Conservation (phyloP, 2,888 invertebrate genomes). For the Macaria liturata region DNA sequence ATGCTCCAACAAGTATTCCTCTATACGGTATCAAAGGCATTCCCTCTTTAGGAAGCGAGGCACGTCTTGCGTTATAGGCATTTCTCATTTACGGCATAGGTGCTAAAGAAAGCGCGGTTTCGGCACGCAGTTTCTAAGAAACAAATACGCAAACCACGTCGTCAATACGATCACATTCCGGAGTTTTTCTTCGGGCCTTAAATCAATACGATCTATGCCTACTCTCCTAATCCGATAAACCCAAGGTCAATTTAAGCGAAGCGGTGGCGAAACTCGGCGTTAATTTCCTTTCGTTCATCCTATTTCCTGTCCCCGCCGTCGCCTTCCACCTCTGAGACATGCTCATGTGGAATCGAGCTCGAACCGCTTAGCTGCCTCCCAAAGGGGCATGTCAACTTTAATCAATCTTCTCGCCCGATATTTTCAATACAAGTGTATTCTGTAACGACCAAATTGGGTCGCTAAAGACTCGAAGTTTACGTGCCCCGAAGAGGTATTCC, state of each 20-base stretch:
- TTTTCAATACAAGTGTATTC: conserved; percentile 26
- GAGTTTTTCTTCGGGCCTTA: conserved; percentile 44
- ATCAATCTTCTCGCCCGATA: conserved; percentile 27
- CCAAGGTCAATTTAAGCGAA: conserved; percentile 61
- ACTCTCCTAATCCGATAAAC: conserved; percentile 40
- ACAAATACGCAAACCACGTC: conserved; percentile 36
- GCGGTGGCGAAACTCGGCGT: conserved; percentile 72
- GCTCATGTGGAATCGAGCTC: conserved; percentile 73
- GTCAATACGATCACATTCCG: conserved; percentile 32
- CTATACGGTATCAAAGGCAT: conserved; percentile 55
- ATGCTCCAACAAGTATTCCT: conserved; percentile 41
- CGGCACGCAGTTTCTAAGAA: conserved; percentile 32
- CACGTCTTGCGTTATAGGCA: conserved; percentile 53
- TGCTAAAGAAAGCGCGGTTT: conserved; percentile 42
- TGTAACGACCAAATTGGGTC: conserved; percentile 30
- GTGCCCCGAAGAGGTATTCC: conserved; percentile 65
- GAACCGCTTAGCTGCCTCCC: conserved; percentile 81
- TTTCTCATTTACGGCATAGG: conserved; percentile 54
- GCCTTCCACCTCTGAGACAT: conserved; percentile 81
- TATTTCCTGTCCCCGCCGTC: conserved; percentile 72
- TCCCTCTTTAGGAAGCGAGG: conserved; percentile 44
- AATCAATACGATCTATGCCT: conserved; percentile 31
- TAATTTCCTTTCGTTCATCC: conserved; percentile 57
- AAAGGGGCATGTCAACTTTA: conserved; percentile 55
- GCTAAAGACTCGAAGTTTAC: conserved; percentile 44